Conservation (phyloP, 2,113 vertebrate species). For the Pseudorasbora parva region DNA sequence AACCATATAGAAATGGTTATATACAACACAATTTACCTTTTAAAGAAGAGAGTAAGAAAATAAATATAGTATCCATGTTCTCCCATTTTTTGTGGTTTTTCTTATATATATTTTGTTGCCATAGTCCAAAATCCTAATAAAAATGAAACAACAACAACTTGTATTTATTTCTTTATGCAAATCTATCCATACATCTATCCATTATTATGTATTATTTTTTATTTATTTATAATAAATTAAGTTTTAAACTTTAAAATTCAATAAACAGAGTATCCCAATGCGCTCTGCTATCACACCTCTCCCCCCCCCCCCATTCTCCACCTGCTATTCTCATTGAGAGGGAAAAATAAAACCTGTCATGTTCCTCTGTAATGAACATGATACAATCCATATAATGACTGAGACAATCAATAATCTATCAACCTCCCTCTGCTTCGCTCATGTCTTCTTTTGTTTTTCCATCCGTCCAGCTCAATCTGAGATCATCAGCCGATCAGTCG, state of each 20-base stretch:
- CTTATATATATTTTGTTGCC: not conserved
- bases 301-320: not conserved
- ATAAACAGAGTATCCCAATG: not conserved
- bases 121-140: not conserved
- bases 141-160: not conserved
- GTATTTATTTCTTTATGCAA: not conserved
- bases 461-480: constrained; percentile 70
- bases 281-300: not conserved
- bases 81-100: not conserved
- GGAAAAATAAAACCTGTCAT: constrained; percentile 7
- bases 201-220: not conserved
- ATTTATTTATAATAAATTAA: not conserved
- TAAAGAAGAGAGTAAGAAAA: too few species aligned
- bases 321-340: not conserved
- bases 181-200: too few species aligned
- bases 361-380: not conserved
- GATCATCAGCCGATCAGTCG: constrained; percentile 77
- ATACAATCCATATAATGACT: not conserved
- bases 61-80: too few species aligned
- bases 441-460: constrained; percentile 14
- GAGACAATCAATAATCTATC: constrained; percentile 13
- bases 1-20: too few species aligned
- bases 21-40: too few species aligned
- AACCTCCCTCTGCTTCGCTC: not conserved
- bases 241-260: not conserved